A percentile compares a stretch with the other conserved stretches of the same genome.
Evolutionary conservation across 1,140 invertebrate genomes (phyloP).

Genomic region (Theocolax elegans): DNA sequence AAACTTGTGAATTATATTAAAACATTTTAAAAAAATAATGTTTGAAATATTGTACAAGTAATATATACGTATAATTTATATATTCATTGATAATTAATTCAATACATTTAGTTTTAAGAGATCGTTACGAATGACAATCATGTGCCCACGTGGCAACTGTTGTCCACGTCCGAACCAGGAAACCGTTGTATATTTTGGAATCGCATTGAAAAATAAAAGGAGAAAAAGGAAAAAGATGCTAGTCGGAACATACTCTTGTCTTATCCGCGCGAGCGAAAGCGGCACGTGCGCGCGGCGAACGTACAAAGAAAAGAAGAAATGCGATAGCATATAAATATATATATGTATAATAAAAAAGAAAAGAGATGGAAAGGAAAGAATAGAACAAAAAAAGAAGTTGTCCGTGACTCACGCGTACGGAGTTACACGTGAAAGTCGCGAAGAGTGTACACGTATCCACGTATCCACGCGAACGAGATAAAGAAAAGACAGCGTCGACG

Average conservation of each 20-base stretch:
- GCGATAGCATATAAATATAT: conserved; percentile 7
- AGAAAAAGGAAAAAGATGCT: neutral
- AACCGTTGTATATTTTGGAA: neutral
- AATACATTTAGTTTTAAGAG: no score
- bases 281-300: conserved; percentile 12
- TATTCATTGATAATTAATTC: no score
- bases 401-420: neutral
- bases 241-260: neutral
- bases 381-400: neutral
- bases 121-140: no score
- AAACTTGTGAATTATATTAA: no score
- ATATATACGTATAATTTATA: no score
- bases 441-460: neutral
- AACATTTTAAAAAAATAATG: no score
- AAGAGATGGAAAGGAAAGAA: conserved; percentile 7
- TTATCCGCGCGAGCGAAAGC: neutral
- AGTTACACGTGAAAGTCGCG: neutral
- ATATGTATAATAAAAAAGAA: conserved; percentile 26
- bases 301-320: conserved; percentile 4
- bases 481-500: neutral
- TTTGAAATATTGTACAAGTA: no score
- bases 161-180: no score
- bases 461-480: no score
- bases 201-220: neutral
- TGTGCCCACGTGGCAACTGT: no score